Percentiles rank a stretch among this genome's conserved stretches.
Evolutionary conservation across 2,113 vertebrate genomes (phyloP).

Genomic region (Brachyhypopomus occidentalis): DNA sequence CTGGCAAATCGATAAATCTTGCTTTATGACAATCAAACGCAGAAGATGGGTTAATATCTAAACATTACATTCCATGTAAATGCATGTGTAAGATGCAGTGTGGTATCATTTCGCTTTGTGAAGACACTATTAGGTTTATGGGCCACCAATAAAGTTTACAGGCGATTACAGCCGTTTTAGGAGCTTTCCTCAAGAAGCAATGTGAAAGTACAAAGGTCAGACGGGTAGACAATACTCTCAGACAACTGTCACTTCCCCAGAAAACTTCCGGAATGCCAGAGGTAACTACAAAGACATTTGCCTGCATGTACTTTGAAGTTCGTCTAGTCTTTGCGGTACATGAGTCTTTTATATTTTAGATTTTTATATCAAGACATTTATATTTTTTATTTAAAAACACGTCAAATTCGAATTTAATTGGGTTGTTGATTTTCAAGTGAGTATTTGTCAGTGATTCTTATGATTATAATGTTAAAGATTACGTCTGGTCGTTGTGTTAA

Average conservation of each 20-base stretch:
- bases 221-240: constrained; percentile 64
- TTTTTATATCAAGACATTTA: neutral
- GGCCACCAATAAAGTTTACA: constrained; percentile 86
- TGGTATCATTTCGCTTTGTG: neutral
- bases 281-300: constrained; percentile 20
- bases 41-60: neutral
- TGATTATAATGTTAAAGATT: too few relatives aligned
- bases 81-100: neutral
- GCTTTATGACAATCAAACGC: too few relatives aligned
- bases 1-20: too few relatives aligned
- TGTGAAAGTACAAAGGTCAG: constrained; percentile 69
- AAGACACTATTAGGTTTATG: constrained; percentile 70
- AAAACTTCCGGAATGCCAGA: constrained; percentile 36
- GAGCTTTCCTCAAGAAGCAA: constrained; percentile 37
- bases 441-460: too few relatives aligned
- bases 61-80: neutral
- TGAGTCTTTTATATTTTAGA: neutral
- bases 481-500: too few relatives aligned
- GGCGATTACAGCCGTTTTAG: constrained; percentile 77
- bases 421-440: too few relatives aligned
- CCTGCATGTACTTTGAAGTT: neutral
- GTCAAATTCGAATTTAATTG: too few relatives aligned
- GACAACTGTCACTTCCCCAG: constrained; percentile 55
- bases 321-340: neutral
- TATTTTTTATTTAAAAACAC: too few relatives aligned